Conservation (phyloP, 1,140 invertebrate species). For the Potamilus streckersoni region DNA sequence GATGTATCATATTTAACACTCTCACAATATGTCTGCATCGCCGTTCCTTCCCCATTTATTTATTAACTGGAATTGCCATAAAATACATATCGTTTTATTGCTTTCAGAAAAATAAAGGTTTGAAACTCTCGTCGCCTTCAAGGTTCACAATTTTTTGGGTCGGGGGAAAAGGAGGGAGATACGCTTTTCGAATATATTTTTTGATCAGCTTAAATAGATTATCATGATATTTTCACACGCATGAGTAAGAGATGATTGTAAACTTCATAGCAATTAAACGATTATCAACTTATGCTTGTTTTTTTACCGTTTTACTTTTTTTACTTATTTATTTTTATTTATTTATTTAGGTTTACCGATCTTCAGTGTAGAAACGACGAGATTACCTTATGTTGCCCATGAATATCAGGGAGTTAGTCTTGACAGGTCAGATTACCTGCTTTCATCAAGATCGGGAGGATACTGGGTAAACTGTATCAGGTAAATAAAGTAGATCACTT, state of each 20-base stretch:
- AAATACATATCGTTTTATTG: no score
- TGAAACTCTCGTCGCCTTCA: no score
- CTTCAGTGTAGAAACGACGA: slow-evolving; percentile 16
- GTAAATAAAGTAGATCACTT: not conserved
- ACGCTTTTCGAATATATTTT: not conserved
- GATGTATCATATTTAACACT: no score
- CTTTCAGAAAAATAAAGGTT: no score
- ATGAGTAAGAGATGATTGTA: no score
- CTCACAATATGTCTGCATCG: no score
- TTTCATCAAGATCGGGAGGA: slow-evolving; percentile 1
- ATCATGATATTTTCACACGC: not conserved
- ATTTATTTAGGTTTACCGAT: slow-evolving; percentile 11
- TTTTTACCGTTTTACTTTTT: not conserved
- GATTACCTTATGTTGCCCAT: slow-evolving; percentile 8
- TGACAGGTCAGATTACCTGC: slow-evolving; percentile 5
- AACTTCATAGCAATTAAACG: not conserved
- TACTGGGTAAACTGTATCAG: slow-evolving; percentile 23
- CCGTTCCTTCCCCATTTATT: no score
- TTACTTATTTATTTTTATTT: not conserved
- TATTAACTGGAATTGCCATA: no score
- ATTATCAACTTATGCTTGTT: not conserved
- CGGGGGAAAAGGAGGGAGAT: no score
- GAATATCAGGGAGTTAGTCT: slow-evolving; percentile 2
- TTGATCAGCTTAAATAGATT: not conserved
- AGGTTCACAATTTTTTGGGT: no score